phyloP scores from a whole-genome alignment of 2,113 vertebrate genomes.

The Ageneiosus marmoratus region DNA sequence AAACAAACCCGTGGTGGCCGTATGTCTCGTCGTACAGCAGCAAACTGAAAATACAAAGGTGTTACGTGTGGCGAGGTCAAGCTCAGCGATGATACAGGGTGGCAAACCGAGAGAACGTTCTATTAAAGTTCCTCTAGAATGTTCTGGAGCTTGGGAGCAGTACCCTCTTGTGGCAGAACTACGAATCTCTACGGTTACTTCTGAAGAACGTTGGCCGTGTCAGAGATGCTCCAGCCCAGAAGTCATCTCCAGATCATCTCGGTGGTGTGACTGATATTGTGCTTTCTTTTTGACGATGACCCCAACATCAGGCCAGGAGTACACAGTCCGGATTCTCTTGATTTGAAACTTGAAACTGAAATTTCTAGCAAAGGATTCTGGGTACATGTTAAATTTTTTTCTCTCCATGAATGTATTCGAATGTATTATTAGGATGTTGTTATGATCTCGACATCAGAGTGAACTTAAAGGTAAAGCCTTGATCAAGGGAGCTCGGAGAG shows the following conservation, averaged over 20 bases:
- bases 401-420: too few species aligned
- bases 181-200: slow-evolving; percentile 22
- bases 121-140: background rate
- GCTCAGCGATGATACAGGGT: slow-evolving; percentile 18
- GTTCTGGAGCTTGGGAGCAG: background rate
- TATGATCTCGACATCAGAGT: background rate
- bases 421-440: background rate
- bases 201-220: background rate
- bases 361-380: background rate
- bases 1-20: slow-evolving; percentile 22
- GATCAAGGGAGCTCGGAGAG: background rate
- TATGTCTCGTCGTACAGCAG: slow-evolving; percentile 40
- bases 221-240: background rate
- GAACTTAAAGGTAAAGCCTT: background rate
- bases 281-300: slow-evolving; percentile 39
- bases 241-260: slow-evolving; percentile 12
- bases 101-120: background rate
- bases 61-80: slow-evolving; percentile 49
- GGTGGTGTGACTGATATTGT: slow-evolving; percentile 44
- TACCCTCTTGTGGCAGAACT: slow-evolving; percentile 34
- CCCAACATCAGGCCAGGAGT: background rate
- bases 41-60: slow-evolving; percentile 40
- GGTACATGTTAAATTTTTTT: background rate
- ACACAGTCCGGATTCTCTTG: background rate
- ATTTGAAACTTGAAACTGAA: background rate